Evolutionary conservation across 2,113 vertebrate species (phyloP), one percentile per base, ranked within the genome.

Genomic region (Dendropsophus ebraccatus): DNA sequence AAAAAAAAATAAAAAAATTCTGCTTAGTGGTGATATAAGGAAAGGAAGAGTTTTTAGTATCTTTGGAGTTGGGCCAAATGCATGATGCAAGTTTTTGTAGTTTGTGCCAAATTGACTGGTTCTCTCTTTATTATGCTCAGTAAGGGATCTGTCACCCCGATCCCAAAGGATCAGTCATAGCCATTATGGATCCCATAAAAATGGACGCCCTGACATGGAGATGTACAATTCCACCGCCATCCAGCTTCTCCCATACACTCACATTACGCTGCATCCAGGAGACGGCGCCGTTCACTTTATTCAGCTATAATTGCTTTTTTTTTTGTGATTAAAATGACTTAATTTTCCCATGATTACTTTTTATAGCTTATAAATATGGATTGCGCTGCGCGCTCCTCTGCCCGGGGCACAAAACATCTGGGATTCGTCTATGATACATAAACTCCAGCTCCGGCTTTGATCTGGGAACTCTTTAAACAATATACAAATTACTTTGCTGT

Each of bases 321-420:
- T 56, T 77, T 45, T 65, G 56, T 47, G 35, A 65, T 65, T 62
- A 65, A 47, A 81, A 65, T 81, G 56, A 60, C 78, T 62, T 47
- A 23, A 62, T 81, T 65, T 81, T 81, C 78, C 9, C 78, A 65
- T 47, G 56, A 45, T 62, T 41, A 47, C 78, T 62, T n/a, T 62
- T 81, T 60, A 81, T 81, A 5, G 78, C 78, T 81, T 54, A 81
- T 81, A 81, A 81, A 81, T 65, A 81, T 81, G 56, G 10, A 65
- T 62, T 65, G 37, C 28, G 19, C 74, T 77, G 30, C 50, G 74
- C 49, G 30, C 54, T 52, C 28, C 25, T n/a, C 58, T 62, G 56
- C 78, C 78, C 78, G 5, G n/a, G 56, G 56, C 56, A 21, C 50
- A 62, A 56, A 81, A 60, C 78, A 81, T 81, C 78, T 81, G 78